Percentiles rank a stretch among this genome's conserved stretches.
Conservation (phyloP, 2,113 vertebrate genomes). For the Coregonus clupeaformis region DNA sequence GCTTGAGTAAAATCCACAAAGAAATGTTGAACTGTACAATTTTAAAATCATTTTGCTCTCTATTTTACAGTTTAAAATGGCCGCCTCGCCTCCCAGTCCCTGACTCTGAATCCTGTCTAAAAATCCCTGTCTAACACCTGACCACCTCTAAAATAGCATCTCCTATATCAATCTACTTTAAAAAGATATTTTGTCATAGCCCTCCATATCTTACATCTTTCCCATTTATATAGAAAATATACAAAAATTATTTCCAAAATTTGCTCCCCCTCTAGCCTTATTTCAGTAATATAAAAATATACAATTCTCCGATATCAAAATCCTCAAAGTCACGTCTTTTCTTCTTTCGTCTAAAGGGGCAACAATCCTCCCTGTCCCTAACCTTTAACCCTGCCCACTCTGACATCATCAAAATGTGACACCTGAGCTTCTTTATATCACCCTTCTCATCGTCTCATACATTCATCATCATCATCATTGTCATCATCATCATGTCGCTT, state of each 20-base stretch:
- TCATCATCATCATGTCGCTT: slow-evolving; percentile 18
- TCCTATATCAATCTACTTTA: slow-evolving; percentile 53
- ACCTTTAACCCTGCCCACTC: slow-evolving; percentile 56
- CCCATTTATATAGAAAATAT: slow-evolving; percentile 76
- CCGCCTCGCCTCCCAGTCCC: slow-evolving; percentile 47
- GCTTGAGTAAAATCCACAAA: slow-evolving; percentile 70
- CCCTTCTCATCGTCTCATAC: slow-evolving; percentile 60
- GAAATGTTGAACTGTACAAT: slow-evolving; percentile 63
- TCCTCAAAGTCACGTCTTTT: slow-evolving; percentile 71
- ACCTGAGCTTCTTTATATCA: slow-evolving; percentile 69
- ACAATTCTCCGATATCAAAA: slow-evolving; percentile 79
- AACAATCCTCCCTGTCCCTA: slow-evolving; percentile 36
- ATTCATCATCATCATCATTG: slow-evolving; percentile 65
- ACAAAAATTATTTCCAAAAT: slow-evolving; percentile 77
- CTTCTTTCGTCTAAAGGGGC: slow-evolving; percentile 35
- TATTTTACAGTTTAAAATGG: slow-evolving; percentile 69
- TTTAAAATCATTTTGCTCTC: slow-evolving; percentile 68
- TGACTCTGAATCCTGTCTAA: slow-evolving; percentile 43
- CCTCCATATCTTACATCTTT: slow-evolving; percentile 33
- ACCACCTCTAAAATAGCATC: slow-evolving; percentile 52
- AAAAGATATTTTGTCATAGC: slow-evolving; percentile 59
- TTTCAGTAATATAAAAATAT: slow-evolving; percentile 79
- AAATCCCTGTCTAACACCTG: slow-evolving; percentile 54
- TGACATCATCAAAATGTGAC: slow-evolving; percentile 11
- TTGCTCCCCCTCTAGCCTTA: slow-evolving; percentile 67